Evolutionary conservation across 2,888 invertebrate species (phyloP).

Genomic region (Limnephilus auricula): DNA sequence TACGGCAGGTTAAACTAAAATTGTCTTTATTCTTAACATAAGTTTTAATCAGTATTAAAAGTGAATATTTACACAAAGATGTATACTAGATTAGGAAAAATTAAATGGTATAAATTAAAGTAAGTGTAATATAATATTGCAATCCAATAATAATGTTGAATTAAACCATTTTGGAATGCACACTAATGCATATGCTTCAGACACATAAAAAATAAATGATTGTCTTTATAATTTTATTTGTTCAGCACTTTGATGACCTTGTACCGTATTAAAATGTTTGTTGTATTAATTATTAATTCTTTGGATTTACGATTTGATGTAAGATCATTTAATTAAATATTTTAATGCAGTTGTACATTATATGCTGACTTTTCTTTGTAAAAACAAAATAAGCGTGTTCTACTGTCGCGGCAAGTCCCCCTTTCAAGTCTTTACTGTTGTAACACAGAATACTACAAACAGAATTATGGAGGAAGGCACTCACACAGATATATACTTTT

Average conservation of each 20-base stretch:
- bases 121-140: not conserved
- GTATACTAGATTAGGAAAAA: not conserved
- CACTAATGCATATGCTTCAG: not conserved
- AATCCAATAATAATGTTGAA: not conserved
- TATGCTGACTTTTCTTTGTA: not conserved
- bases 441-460: not conserved
- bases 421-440: not conserved
- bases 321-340: no score
- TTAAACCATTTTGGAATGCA: not conserved
- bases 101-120: not conserved
- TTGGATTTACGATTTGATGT: not conserved
- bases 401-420: not conserved
- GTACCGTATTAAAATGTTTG: not conserved
- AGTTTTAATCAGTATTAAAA: constrained; percentile 2
- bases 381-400: not conserved
- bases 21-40: not conserved
- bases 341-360: not conserved
- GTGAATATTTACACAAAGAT: not conserved
- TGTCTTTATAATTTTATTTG: not conserved
- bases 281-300: not conserved
- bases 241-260: not conserved
- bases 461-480: not conserved
- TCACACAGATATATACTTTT: not conserved
- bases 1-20: not conserved
- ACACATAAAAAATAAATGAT: not conserved